Percentiles rank a stretch among this genome's conserved stretches.
Evolutionary conservation across 92 coral and sea anemone genomes (phyloP).

Genomic region (Chrysogorgia sp.): DNA sequence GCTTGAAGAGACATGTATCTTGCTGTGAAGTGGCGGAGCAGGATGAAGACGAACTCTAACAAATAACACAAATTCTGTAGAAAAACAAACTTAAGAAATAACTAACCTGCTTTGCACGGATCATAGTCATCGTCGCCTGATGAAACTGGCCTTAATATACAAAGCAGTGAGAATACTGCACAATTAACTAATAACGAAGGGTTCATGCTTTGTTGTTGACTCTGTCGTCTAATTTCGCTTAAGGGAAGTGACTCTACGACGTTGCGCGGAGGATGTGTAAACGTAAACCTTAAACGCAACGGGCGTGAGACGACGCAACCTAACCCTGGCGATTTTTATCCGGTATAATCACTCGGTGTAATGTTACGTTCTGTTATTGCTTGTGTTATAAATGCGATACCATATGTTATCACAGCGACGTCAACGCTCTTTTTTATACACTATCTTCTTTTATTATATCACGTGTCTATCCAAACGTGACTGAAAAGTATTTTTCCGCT

Average conservation of each 20-base stretch:
- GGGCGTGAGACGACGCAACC: conserved; percentile 42
- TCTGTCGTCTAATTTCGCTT: conserved; percentile 24
- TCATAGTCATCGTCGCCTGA: conserved; percentile 86
- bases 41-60: background rate
- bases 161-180: conserved; percentile 31
- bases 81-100: conserved; percentile 7
- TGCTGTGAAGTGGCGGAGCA: conserved; percentile 33
- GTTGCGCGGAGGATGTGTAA: conserved; percentile 34
- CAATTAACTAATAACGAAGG: conserved; percentile 21
- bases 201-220: conserved; percentile 39
- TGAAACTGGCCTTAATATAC: conserved; percentile 5
- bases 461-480: conserved; percentile 27
- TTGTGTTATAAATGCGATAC: conserved; percentile 42
- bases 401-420: conserved; percentile 38
- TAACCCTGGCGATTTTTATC: conserved; percentile 37
- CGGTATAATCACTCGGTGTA: too few relatives aligned
- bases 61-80: background rate
- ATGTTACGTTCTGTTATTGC: conserved; percentile 45
- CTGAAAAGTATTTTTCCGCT: conserved; percentile 7
- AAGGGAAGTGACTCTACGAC: conserved; percentile 31
- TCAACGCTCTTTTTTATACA: conserved; percentile 28
- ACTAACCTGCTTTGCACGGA: conserved; percentile 97
- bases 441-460: background rate
- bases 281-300: conserved; percentile 38
- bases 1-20: conserved; percentile 38